Base-by-base conservation (phyloP, 2,888 invertebrate genomes). In the Cryptus viduatorius region DNA sequence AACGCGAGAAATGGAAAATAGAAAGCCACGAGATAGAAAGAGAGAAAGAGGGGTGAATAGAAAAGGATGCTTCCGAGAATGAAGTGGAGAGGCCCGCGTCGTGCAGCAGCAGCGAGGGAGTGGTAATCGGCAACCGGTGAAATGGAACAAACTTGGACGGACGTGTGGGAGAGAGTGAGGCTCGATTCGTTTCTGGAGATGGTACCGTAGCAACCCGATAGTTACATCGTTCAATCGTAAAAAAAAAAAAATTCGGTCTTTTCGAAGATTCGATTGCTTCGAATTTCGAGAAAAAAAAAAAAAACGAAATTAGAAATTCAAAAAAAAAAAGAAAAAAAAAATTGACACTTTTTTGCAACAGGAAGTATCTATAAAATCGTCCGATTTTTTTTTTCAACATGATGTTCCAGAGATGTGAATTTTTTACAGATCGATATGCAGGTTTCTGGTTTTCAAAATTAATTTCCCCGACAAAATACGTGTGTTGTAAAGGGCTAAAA, bases 81-180 rank as follows among this genome's bases (percentile, higher is more conserved):
- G 87, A 87, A 82, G 82, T 81, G 86, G 86, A 83, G 78, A 85
- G 80, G 79, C 61, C 79, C 84, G 82, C 86, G 83, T 59, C 29
- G 71, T 61, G 56, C 64, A 67, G 77, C 48, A 59, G 86, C 87
- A 86, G 88, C 19, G 56, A 31, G 59, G 89, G 88, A 83, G 88
- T 86, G 90, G 91, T 92, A 91, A 92, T 92, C 92, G 92, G 89
- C 89, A 86, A 87, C 87, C 92, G 90, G 88, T 91, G 92, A 91
- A 91, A 90, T 91, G 91, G 91, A 92, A 92, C 91, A 91, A 92
- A 92, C 89, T 90, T 88, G 90, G 89, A 91, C 89, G 89, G 91
- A 92, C 91, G 88, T 87, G 89, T 37, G 37, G 37, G 4, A 89
- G 78, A 80, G 80, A 77, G 75, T 37, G 37, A 8, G 7, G 37